Percentiles rank a stretch among this genome's conserved stretches.
Evolutionary conservation across 1,140 invertebrate genomes (phyloP).

Genomic region (Teleogryllus occipitalis): DNA sequence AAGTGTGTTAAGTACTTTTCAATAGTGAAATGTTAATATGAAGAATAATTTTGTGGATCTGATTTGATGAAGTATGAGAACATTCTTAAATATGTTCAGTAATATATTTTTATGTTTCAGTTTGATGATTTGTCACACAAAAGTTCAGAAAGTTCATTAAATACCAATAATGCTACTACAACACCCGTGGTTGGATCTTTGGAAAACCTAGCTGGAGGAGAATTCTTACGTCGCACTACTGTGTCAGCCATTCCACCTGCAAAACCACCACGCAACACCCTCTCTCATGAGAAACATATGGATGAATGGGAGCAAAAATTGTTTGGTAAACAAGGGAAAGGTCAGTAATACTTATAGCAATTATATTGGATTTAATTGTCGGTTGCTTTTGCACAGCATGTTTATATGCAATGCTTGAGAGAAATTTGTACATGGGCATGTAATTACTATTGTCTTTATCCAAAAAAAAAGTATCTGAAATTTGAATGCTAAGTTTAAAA

Average conservation of each 20-base stretch:
- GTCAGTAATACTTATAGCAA: conserved; percentile 23
- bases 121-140: conserved; percentile 83
- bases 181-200: conserved; percentile 45
- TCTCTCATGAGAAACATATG: conserved; percentile 36
- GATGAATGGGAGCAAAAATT: conserved; percentile 80
- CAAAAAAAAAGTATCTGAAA: too few species aligned
- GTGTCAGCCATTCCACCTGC: conserved; percentile 39
- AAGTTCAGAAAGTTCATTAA: conserved; percentile 74
- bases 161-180: conserved; percentile 42
- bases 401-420: too few species aligned
- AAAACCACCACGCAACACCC: conserved; percentile 35
- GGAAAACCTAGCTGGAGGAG: conserved; percentile 47
- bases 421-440: too few species aligned
- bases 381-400: too few species aligned
- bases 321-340: conserved; percentile 51
- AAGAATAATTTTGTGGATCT: too few species aligned
- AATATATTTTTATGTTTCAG: conserved; percentile 32
- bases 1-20: too few species aligned
- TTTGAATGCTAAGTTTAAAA: too few species aligned
- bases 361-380: too few species aligned
- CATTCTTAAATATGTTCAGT: too few species aligned
- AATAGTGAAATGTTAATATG: too few species aligned
- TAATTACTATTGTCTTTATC: too few species aligned
- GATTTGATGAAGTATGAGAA: too few species aligned
- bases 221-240: conserved; percentile 40